Base-by-base conservation (phyloP, 2,797 vertebrate species). In the Mormyrops attenuatus region DNA sequence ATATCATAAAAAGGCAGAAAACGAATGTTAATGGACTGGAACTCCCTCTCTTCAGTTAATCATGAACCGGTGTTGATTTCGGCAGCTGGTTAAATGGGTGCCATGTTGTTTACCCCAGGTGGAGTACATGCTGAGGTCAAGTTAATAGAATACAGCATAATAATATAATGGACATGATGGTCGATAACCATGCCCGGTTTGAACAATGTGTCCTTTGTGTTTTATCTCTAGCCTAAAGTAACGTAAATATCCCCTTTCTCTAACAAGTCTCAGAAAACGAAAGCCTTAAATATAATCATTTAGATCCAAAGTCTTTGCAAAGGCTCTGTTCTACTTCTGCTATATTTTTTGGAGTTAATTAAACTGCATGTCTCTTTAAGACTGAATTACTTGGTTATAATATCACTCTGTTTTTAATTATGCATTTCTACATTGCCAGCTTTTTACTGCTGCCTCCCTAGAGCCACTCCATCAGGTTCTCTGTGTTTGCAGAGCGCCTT, bases 151-250 rank as follows among this genome's bases (percentile, higher is more conserved):
- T 22, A 82, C 69, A 50, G 50, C 41, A 9, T 69, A 55, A 9
- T 69, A 55, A 60, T 38, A 3, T 88, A 82, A 84, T 44, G n/a
- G 49, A 63, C 53, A 82, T 1, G 41, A 17, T 5, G 30, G 49
- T 6, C 13, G 77, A 63, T 89, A 89, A 77, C 30, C 6, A 41
- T 77, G 49, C 34, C 60, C 2, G 57, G 5, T 22, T 66, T 26
- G 88, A 44, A 89, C 88, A 89, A 44, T 38, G 17, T 44, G 30
- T 38, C 22, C 69, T 80, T 89, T 89, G 50, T 89, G 69, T 38
- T 30, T 38, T 53, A 15, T 82, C 88, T n/a, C 17, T 30, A 52
- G 9, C 73, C 34, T 34, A 11, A 5, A 73, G 44, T 55, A 26
- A 57, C 20, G 3, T 80, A 26, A 89, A 82, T 30, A 38, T 34